Base-by-base conservation (phyloP, 1,140 invertebrate species). In the Musca domestica region DNA sequence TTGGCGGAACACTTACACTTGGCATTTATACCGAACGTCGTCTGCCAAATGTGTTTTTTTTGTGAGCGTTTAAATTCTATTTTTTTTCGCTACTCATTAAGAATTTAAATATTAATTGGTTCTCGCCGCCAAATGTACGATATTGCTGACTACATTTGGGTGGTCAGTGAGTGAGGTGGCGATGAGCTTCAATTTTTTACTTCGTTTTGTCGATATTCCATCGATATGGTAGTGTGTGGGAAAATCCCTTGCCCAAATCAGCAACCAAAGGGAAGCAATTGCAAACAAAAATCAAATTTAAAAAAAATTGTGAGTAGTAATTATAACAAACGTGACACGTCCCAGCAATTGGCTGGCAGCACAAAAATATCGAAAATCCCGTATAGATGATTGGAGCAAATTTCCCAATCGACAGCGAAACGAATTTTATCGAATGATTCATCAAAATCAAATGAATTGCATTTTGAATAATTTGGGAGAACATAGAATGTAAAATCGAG, bases 81-180 rank as follows among this genome's bases (percentile, higher is more conserved):
- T 34, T 19, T 2, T 61, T 30, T 61, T 30, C 15, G 54, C 19
- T 27, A 58, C 27, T 19, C 56, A 61, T 34, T 30, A 61, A 61
- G 25, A 30, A 61, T 61, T 34, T 30, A 34, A n/a, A 61, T 34
- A 61, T 61, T 61, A 49, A 49, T 49, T 49, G 48, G 48, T 14
- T 15, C 48, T 49, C n/a, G 2, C 48, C 10, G 48, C 48, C 48
- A 49, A 19, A 49, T 49, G n/a, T 20, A 4, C 48, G n/a, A 49
- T 4, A 10, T 19, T 19, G 34, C 10, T 41, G 19, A 4, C 48
- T 49, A 17, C 5, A 49, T 6, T 17, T 17, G 48, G 19, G 48
- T 19, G 48, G n/a, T 49, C 47, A 19, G n/a, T 14, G 48, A 10
- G 48, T 17, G n/a, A 49, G 2, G 48, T 20, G n/a, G 2, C 34